A percentile compares a stretch with the other conserved stretches of the same genome.
phyloP scores from a whole-genome alignment of 2,888 invertebrate genomes.

The Himalopsyche anomala region DNA sequence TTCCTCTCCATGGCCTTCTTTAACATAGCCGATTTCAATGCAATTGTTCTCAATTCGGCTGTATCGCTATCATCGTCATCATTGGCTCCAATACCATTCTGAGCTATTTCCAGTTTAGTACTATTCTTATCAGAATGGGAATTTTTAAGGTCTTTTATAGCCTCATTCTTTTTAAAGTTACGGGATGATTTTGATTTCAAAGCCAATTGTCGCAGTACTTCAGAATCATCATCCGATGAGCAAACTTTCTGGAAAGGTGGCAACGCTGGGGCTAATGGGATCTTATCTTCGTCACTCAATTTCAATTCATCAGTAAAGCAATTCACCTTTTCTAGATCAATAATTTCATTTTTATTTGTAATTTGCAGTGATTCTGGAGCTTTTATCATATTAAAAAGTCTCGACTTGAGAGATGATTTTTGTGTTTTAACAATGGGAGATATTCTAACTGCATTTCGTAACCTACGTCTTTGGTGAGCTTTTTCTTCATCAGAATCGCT shows the following conservation, averaged over 20 bases:
- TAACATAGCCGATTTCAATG: slow-evolving; percentile 81
- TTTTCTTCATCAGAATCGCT: slow-evolving; percentile 59
- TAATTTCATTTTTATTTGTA: slow-evolving; percentile 9
- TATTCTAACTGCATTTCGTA: slow-evolving; percentile 55
- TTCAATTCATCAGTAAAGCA: slow-evolving; percentile 24
- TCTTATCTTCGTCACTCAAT: neutral
- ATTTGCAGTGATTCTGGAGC: neutral
- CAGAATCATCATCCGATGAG: slow-evolving; percentile 75
- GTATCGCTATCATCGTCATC: slow-evolving; percentile 80
- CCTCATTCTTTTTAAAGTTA: slow-evolving; percentile 47
- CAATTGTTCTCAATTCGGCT: slow-evolving; percentile 79
- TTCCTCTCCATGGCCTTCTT: slow-evolving; percentile 81
- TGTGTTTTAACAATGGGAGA: slow-evolving; percentile 19
- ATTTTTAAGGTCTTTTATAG: slow-evolving; percentile 21
- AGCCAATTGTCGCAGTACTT: slow-evolving; percentile 73
- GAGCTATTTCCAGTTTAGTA: slow-evolving; percentile 47
- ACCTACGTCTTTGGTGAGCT: slow-evolving; percentile 46
- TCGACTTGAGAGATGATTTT: slow-evolving; percentile 56
- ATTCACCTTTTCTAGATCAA: neutral
- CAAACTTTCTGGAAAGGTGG: neutral
- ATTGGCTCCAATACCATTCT: slow-evolving; percentile 63
- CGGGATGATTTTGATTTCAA: slow-evolving; percentile 72
- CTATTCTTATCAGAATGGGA: slow-evolving; percentile 45
- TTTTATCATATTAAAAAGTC: slow-evolving; percentile 60
- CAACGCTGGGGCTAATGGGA: neutral